Percentiles rank a stretch among this genome's conserved stretches.
Evolutionary conservation across 2,797 vertebrate species (phyloP).

Genomic region (Semotilus atromaculatus): DNA sequence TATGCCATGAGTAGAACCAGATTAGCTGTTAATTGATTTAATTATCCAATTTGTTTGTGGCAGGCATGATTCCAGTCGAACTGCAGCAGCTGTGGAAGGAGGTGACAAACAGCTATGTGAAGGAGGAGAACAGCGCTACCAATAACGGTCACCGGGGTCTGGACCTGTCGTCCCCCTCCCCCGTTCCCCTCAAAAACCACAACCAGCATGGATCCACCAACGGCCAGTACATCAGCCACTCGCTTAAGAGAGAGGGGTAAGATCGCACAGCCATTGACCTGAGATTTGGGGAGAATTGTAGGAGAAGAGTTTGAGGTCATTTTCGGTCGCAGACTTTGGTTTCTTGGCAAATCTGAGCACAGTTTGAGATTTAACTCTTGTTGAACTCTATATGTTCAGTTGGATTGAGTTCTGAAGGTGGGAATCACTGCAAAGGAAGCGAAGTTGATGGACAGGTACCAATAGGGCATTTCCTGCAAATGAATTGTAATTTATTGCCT

Average conservation of each 20-base stretch:
- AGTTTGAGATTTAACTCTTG: conserved; percentile 1
- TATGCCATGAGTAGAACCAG: conserved; percentile 91
- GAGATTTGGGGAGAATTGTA: neutral
- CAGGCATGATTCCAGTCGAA: conserved; percentile 99
- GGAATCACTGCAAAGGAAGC: conserved; percentile 61
- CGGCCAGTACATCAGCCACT: conserved; percentile 91
- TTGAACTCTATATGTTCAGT: conserved; percentile 36
- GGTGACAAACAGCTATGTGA: conserved; percentile 89
- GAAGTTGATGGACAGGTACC: conserved; percentile 70
- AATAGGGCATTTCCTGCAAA: conserved; percentile 65
- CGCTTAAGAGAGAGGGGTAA: conserved; percentile 94
- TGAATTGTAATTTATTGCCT: conserved; percentile 72
- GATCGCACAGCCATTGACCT: conserved; percentile 9
- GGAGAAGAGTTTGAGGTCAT: neutral
- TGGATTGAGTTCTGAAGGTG: conserved; percentile 57
- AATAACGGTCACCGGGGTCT: conserved; percentile 93
- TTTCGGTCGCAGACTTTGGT: neutral
- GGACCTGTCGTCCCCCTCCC: conserved; percentile 94
- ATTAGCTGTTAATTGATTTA: conserved; percentile 99
- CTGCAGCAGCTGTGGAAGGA: conserved; percentile 99
- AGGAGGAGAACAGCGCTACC: conserved; percentile 85
- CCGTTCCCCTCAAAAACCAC: conserved; percentile 89
- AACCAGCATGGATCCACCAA: conserved; percentile 94
- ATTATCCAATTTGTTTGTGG: conserved; percentile 99
- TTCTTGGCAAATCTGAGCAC: neutral